phyloP scores from a whole-genome alignment of 2,797 vertebrate genomes.

The Aphelocoma californica region DNA sequence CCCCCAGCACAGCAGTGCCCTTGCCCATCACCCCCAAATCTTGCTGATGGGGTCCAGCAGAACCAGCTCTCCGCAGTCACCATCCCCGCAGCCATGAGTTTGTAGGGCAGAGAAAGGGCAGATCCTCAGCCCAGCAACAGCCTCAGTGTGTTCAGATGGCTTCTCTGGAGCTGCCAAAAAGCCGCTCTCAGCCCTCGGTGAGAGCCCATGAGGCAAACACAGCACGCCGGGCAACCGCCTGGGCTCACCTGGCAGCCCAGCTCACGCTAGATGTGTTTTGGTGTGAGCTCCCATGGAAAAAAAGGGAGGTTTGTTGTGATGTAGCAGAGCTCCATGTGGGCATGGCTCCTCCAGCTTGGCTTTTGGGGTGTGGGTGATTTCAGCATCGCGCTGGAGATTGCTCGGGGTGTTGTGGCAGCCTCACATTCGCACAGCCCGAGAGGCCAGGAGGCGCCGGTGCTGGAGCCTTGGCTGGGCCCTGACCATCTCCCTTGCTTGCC shows the following conservation, averaged over 20 bases:
- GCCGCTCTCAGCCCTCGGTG: rapidly evolving
- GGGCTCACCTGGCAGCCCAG: not conserved
- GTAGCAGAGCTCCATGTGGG: not conserved
- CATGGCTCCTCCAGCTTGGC: not conserved
- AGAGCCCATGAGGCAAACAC: not conserved
- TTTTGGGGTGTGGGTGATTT: not conserved
- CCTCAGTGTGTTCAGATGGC: not conserved
- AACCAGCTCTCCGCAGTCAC: not conserved
- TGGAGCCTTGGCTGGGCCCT: not conserved
- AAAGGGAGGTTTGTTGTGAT: not conserved
- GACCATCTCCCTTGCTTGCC: constrained; percentile 14
- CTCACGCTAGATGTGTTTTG: rapidly evolving
- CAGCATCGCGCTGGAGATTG: not conserved
- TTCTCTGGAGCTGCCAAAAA: not conserved
- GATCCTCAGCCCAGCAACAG: rapidly evolving
- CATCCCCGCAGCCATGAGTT: not conserved
- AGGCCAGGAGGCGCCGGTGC: not conserved
- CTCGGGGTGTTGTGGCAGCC: not conserved
- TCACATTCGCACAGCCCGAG: rapidly evolving
- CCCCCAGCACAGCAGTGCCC: not conserved
- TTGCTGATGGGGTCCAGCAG: not conserved
- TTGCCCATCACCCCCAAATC: not conserved
- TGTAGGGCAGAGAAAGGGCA: not conserved
- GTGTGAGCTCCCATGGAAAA: not conserved
- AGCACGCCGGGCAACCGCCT: rapidly evolving